phyloP scores from a whole-genome alignment of 2,888 invertebrate species.

The Eristalinus sepulchralis region DNA sequence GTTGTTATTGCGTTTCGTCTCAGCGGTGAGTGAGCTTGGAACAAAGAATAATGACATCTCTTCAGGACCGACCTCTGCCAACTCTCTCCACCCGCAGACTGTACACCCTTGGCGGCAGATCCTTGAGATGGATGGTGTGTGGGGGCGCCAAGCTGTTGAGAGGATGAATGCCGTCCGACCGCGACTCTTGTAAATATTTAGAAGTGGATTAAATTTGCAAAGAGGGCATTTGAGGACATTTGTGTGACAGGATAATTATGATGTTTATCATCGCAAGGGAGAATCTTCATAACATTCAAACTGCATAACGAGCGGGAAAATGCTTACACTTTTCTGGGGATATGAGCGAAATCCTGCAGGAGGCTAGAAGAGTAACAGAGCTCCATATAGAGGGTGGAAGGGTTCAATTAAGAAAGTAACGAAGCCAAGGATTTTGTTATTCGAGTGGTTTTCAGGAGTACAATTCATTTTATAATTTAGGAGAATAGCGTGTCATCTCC shows the following conservation, averaged over 20 bases:
- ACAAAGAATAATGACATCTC: conserved; percentile 71
- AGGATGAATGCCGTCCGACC: conserved; percentile 18
- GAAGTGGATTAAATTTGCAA: conserved; percentile 70
- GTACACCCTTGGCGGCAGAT: too few species aligned
- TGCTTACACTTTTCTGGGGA: conserved; percentile 6
- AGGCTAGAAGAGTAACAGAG: too few species aligned
- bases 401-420: too few species aligned
- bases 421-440: too few species aligned
- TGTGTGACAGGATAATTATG: conserved; percentile 75
- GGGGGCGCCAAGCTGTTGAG: background rate
- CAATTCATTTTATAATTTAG: too few species aligned
- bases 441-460: too few species aligned
- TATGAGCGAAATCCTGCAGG: background rate
- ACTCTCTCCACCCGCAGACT: conserved; percentile 1
- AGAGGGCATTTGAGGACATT: conserved; percentile 75
- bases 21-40: conserved; percentile 31
- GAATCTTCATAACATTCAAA: background rate
- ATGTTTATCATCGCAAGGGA: conserved; percentile 25
- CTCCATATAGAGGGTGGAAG: too few species aligned
- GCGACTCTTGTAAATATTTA: conserved; percentile 56
- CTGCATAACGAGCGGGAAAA: background rate
- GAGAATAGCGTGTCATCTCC: too few species aligned
- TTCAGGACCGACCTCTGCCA: conserved; percentile 31
- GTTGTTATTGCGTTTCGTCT: conserved; percentile 66
- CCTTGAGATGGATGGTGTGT: conserved; percentile 35